Base-by-base conservation (phyloP, 2,113 vertebrate species). In the human region DNA sequence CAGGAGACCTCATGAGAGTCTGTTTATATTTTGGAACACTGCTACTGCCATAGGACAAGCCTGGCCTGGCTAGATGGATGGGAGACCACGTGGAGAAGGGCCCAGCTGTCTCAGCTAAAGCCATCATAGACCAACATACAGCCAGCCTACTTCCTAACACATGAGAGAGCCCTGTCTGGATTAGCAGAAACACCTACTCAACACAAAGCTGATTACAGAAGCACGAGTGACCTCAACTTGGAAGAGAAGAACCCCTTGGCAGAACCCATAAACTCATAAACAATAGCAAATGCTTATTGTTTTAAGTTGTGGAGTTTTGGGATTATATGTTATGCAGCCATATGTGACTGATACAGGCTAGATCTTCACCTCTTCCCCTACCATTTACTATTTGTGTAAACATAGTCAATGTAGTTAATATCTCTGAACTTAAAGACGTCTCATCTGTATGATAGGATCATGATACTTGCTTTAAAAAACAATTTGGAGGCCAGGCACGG, bases 11-110 rank as follows among this genome's bases (percentile, higher is more conserved):
- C 66, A 3, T 4, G 22, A 2, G 7, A 8, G 2, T 43, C 72
- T 27, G 20, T 38, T 75, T 40, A 1, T 64, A 7, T 16, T 13
- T 52, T 8, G 61, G 38, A 20, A 43, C 0, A 0, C 68, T 0
- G n/a, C 22, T 18, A 2, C 32, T 0, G 9, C 72, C 50, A 11
- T 4, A 0, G 2, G 32, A 18, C 38, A 20, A 10, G 66, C 2
- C 35, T 59, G 64, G 20, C 32, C 14, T 11, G 10, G n/a, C 38
- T 20, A 11, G 23, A 45, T 14, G 27, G 35, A 50, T 5, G 0
- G 27, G 61, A 64, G 61, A 32, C 27, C 61, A 30, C 12, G 2
- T 64, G 20, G 18, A 57, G 4, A 45, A 4, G 38, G 40, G 25
- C 55, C 79, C 92, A 13, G 6, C 3, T 22, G 25, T 55, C 85